Evolutionary conservation across 2,113 vertebrate genomes (phyloP).

Genomic region (Mobula hypostoma): DNA sequence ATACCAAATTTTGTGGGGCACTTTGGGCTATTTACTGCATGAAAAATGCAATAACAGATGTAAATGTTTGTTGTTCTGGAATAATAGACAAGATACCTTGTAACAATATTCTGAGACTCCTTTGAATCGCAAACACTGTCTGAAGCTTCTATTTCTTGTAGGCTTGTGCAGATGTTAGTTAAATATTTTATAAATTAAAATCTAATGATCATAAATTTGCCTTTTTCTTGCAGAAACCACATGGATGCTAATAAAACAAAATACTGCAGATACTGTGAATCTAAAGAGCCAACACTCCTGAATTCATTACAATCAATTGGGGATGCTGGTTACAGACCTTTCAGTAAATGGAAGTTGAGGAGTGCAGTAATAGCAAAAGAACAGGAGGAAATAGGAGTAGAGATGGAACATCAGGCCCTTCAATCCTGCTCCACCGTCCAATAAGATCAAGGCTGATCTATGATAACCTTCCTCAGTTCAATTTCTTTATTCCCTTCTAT

Average conservation of each 20-base stretch:
- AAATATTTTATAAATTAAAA: neutral
- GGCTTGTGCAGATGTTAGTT: neutral
- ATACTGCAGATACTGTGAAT: neutral
- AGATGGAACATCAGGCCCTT: too few relatives aligned
- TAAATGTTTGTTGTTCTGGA: neutral
- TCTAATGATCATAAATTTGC: neutral
- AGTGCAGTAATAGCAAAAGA: neutral
- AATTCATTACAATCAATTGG: too few relatives aligned
- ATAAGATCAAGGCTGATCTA: too few relatives aligned
- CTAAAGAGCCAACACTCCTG: neutral
- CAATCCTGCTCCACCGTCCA: too few relatives aligned
- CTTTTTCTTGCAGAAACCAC: neutral
- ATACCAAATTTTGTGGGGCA: neutral
- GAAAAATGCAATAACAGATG: neutral
- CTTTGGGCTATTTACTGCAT: neutral
- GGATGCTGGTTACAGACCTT: neutral
- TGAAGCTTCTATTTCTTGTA: neutral
- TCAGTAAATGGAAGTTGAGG: neutral
- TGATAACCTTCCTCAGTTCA: too few relatives aligned
- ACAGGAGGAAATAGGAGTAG: too few relatives aligned
- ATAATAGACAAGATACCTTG: neutral
- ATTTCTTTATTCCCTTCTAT: too few relatives aligned
- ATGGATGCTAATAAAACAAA: neutral
- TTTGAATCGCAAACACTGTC: neutral
- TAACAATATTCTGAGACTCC: neutral